phyloP scores from a whole-genome alignment of 2,888 invertebrate species.

The Cheilosia scutellata region DNA sequence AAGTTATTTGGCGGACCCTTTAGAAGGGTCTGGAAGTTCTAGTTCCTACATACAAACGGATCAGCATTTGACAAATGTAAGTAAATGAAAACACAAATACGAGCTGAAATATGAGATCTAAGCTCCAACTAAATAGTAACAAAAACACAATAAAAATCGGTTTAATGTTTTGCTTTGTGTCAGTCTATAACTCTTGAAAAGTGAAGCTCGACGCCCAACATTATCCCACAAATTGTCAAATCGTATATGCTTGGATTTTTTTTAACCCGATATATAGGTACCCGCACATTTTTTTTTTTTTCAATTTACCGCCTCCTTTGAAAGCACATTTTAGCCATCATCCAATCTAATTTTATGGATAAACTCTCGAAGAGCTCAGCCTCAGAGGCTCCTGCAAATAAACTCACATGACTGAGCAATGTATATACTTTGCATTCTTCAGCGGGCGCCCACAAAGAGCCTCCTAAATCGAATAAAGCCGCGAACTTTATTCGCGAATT shows the following conservation, averaged over 20 bases:
- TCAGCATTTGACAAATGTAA: too few species aligned
- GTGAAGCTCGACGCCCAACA: neutral
- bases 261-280: neutral
- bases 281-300: conserved; percentile 50
- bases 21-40: too few species aligned
- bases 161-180: neutral
- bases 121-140: neutral
- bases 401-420: conserved; percentile 72
- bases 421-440: conserved; percentile 67
- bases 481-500: conserved; percentile 50
- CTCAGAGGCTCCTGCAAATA: conserved; percentile 46
- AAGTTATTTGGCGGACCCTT: too few species aligned
- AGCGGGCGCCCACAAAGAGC: conserved; percentile 69
- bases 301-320: conserved; percentile 71
- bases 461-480: conserved; percentile 69
- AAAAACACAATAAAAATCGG: neutral
- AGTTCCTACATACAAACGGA: too few species aligned
- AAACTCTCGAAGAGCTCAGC: conserved; percentile 51
- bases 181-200: neutral
- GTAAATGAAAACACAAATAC: too few species aligned
- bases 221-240: neutral
- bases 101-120: too few species aligned
- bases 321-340: conserved; percentile 66
- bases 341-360: conserved; percentile 75
- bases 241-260: neutral